phyloP scores from a whole-genome alignment of 2,888 invertebrate species.

The Cephus spinipes region DNA sequence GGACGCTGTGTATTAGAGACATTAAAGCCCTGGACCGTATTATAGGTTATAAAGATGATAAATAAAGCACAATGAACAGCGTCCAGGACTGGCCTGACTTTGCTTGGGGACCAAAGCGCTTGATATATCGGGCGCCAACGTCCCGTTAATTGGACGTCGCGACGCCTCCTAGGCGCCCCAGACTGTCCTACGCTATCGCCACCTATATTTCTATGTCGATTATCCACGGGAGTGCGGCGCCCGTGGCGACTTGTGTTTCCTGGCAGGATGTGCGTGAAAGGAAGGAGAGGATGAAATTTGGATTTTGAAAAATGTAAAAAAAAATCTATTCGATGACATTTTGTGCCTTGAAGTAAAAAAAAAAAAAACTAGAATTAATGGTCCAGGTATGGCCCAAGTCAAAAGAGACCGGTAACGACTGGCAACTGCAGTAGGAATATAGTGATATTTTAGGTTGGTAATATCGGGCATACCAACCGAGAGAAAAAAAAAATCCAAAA shows the following conservation, averaged over 20 bases:
- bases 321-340: too few species aligned
- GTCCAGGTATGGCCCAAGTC: neutral
- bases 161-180: slow-evolving; percentile 28
- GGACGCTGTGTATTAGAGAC: neutral
- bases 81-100: slow-evolving; percentile 5
- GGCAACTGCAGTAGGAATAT: neutral
- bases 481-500: neutral
- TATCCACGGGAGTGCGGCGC: neutral
- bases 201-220: neutral
- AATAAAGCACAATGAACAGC: slow-evolving; percentile 25
- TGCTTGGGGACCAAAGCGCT: slow-evolving; percentile 16
- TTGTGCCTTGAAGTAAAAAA: neutral
- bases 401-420: neutral
- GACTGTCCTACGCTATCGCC: slow-evolving; percentile 13
- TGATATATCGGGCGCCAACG: slow-evolving; percentile 40
- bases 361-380: neutral
- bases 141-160: slow-evolving; percentile 41
- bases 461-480: neutral
- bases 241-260: neutral
- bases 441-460: neutral
- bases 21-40: neutral
- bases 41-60: slow-evolving; percentile 6
- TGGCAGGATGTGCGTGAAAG: neutral
- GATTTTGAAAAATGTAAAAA: neutral
- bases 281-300: neutral